Base-by-base conservation (phyloP, 2,888 invertebrate species). In the Marasmarcha lunaedactyla region DNA sequence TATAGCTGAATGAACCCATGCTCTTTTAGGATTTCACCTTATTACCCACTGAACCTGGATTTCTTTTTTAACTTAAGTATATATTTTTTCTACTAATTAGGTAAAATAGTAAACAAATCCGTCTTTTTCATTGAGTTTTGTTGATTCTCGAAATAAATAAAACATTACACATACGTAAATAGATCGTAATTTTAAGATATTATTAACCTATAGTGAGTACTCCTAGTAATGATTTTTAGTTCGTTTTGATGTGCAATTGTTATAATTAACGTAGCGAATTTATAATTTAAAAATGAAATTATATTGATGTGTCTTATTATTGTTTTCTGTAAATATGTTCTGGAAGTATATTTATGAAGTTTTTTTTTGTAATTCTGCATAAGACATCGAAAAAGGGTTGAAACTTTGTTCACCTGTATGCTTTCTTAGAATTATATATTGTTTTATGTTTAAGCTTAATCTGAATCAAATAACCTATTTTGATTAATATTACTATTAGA, bases 81-180 rank as follows among this genome's bases (percentile, higher is more conserved):
- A 5, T 20, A 30, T 30, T 30, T 7, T 7, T 30, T 30, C 9
- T 2, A 30, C 10, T 20, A 30, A 7, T n/a, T 30, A 30, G n/a
- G 20, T 20, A 54, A 57, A 45, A 41, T 54, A 46, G 50, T 63
- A 64, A 30, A 55, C 49, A 65, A 67, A 71, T 78, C 77, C 77
- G 73, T 79, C 77, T 73, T 67, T 49, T 30, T 48, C 54, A 60
- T 63, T 72, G 62, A 69, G 73, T 71, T 74, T 65, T 63, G 59
- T 73, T 66, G 63, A 66, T 71, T 74, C 67, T 64, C 62, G 67
- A 58, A 70, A 61, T 68, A 55, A 54, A 63, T 30, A 59, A 71
- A 71, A 76, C 70, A 61, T 6, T 63, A n/a, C 11, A 66, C 62
- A 78, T 79, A 83, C 81, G 81, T 81, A 81, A 81, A 73, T 79